Evolutionary conservation across 2,888 invertebrate species (phyloP).

Genomic region (Chrysolina haemoptera): DNA sequence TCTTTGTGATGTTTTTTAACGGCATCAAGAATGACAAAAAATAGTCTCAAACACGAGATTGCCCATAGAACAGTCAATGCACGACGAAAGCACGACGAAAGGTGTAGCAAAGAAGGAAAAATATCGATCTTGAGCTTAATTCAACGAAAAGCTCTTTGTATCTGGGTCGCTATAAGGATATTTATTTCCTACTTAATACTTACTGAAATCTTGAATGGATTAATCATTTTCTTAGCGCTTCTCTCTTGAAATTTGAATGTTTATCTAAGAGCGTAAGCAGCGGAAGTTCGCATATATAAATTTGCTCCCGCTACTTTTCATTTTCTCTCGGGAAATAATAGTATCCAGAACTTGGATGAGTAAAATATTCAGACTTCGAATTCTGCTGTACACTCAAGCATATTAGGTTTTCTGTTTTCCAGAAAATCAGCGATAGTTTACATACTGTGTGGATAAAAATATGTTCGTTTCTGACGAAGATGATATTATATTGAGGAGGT

Average conservation of each 20-base stretch:
- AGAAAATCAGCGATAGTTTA: not conserved
- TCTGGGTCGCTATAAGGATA: not conserved
- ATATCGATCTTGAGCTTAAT: no score
- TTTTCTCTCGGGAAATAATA: slow-evolving; percentile 4
- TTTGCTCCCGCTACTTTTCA: slow-evolving; percentile 4
- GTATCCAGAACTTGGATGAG: not conserved
- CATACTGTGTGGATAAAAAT: not conserved
- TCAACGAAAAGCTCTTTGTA: no score
- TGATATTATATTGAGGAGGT: not conserved
- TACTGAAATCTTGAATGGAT: slow-evolving; percentile 2
- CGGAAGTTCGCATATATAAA: slow-evolving; percentile 8
- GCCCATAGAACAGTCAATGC: no score
- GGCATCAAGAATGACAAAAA: no score
- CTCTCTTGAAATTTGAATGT: not conserved
- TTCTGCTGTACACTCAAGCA: not conserved
- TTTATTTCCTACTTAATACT: not conserved
- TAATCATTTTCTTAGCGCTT: not conserved
- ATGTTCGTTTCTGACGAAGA: not conserved
- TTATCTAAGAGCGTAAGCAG: not conserved
- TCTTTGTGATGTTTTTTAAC: no score
- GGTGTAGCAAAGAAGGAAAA: no score
- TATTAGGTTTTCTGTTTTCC: not conserved
- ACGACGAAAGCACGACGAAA: no score
- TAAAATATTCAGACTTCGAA: not conserved
- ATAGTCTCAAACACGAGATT: no score